A percentile compares a stretch with the other conserved stretches of the same genome.
These are phyloP conservation scores for Tenthredo livida DNA, from an alignment of 2,888 invertebrate species.

Conservation along the genomic window DNA sequence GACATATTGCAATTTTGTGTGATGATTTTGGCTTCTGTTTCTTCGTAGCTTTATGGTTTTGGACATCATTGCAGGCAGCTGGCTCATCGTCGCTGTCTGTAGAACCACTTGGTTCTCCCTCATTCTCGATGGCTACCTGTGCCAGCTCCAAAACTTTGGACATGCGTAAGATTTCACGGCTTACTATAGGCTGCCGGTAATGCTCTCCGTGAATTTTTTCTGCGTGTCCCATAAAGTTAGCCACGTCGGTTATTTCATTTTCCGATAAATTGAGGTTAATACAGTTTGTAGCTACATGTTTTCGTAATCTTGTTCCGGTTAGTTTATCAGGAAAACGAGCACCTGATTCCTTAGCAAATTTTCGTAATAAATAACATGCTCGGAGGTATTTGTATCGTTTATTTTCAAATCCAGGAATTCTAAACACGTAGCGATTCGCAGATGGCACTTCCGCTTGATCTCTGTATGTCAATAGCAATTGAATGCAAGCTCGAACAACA, in stretches of 20 bases:
- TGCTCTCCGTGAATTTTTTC: conserved; percentile 55
- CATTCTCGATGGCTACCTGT: background rate
- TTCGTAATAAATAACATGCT: background rate
- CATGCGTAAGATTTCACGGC: background rate
- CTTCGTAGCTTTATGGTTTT: background rate
- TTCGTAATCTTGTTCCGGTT: conserved; percentile 54
- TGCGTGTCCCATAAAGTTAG: conserved; percentile 62
- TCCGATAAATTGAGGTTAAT: conserved; percentile 60
- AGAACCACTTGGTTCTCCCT: background rate
- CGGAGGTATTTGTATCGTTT: background rate
- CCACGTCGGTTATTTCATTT: conserved; percentile 61
- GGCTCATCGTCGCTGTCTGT: background rate
- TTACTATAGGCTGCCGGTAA: background rate
- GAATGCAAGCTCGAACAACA: background rate
- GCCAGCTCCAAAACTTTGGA: background rate
- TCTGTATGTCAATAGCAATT: conserved; percentile 7
- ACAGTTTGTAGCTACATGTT: conserved; percentile 62
- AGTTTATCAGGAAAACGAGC: background rate
- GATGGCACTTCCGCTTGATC: background rate
- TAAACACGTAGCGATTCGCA: background rate
- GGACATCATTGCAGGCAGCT: background rate
- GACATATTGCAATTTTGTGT: background rate
- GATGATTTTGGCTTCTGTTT: background rate
- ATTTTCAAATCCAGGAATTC: background rate
- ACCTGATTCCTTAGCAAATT: background rate